A percentile compares a stretch with the other conserved stretches of the same genome.
Conservation (phyloP, 2,797 vertebrate genomes). For the Fistularia tabacaria region DNA sequence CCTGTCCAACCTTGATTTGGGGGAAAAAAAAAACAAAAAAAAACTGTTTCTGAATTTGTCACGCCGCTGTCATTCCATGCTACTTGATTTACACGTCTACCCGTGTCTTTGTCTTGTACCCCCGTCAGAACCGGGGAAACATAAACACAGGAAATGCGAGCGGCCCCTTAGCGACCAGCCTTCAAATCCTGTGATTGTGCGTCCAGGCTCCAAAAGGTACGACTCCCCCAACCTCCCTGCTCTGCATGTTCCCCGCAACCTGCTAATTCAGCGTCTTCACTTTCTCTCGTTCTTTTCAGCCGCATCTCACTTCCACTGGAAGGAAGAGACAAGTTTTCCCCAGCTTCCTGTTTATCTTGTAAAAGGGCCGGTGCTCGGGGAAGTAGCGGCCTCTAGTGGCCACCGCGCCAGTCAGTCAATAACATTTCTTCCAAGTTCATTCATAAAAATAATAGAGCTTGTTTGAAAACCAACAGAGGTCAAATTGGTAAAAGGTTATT, state of each 20-base stretch:
- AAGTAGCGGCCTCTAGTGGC: no score
- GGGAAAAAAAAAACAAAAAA: no score
- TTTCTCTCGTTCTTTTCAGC: neutral
- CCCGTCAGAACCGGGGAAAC: conserved; percentile 73
- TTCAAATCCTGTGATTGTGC: conserved; percentile 68
- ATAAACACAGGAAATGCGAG: conserved; percentile 81
- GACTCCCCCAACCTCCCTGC: neutral
- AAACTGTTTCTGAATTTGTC: no score
- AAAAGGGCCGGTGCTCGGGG: no score
- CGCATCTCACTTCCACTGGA: neutral
- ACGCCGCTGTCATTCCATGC: neutral
- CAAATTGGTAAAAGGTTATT: no score
- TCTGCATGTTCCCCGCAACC: neutral
- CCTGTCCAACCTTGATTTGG: no score
- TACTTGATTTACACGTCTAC: neutral
- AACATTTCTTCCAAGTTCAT: no score
- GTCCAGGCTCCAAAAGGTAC: conserved; percentile 73
- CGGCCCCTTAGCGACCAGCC: conserved; percentile 59
- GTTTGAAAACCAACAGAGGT: no score
- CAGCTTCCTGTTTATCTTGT: no score
- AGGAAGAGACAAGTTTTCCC: no score
- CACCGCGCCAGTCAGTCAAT: no score
- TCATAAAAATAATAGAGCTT: no score
- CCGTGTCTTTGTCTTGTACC: conserved; percentile 20
- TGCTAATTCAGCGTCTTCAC: neutral